Evolutionary conservation across 2,113 vertebrate genomes (phyloP).

Genomic region (Lagenorhynchus albirostris): DNA sequence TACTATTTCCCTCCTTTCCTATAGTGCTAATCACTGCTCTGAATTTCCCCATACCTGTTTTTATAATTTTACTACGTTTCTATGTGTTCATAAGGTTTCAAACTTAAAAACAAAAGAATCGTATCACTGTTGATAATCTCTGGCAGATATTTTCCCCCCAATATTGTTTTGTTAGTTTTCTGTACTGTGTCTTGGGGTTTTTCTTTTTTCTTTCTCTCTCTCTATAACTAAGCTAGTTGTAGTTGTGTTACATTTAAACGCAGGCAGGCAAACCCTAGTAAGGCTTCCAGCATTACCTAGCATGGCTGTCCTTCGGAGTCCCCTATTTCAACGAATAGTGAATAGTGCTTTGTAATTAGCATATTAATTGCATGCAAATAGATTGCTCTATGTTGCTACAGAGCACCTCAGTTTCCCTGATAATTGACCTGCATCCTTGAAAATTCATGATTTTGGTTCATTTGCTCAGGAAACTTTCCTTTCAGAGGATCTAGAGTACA

Average conservation of each 20-base stretch:
- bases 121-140: no score
- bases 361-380: neutral
- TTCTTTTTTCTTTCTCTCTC: no score
- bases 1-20: fast-evolving
- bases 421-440: neutral
- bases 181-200: no score
- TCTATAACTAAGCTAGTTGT: neutral
- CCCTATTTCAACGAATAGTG: no score
- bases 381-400: neutral
- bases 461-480: neutral
- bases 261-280: neutral
- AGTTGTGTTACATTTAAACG: neutral
- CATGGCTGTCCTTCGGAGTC: no score
- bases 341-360: neutral
- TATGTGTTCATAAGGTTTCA: neutral
- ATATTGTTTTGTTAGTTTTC: no score
- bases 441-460: neutral
- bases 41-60: neutral
- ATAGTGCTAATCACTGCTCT: neutral
- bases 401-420: neutral
- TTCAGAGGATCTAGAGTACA: neutral
- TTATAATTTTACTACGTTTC: neutral
- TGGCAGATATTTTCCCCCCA: no score
- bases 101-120: no score
- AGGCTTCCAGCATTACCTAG: neutral